These are phyloP conservation scores for Struthidea cinerea DNA, from an alignment of 2,113 vertebrate genomes.

Conservation along the genomic window DNA sequence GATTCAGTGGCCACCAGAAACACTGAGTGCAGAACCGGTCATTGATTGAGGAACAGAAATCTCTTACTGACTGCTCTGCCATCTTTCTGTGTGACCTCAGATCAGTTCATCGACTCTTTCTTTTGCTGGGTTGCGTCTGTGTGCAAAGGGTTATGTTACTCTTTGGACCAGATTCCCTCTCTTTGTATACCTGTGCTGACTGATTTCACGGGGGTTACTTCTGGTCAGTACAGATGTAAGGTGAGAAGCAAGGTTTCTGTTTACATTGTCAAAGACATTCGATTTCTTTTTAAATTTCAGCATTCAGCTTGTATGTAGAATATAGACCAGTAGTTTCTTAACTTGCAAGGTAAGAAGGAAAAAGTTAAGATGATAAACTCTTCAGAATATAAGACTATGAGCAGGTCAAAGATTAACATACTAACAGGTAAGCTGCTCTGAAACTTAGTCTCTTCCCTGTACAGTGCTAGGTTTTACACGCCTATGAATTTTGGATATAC, in stretches of 20 bases:
- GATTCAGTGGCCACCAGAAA: neutral
- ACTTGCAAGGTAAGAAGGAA: neutral
- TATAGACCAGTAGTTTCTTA: neutral
- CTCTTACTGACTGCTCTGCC: neutral
- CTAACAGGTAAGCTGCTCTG: neutral
- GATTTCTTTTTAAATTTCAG: neutral
- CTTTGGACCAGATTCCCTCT: neutral
- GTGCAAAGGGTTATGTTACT: neutral
- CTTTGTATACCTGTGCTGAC: neutral
- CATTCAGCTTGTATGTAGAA: neutral
- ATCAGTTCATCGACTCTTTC: neutral
- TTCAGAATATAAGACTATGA: neutral
- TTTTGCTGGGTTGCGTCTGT: neutral
- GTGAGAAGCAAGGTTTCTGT: neutral
- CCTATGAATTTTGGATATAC: neutral
- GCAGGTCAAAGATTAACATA: neutral
- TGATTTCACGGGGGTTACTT: neutral
- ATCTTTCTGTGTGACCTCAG: neutral
- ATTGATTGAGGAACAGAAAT: neutral
- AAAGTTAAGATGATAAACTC: neutral
- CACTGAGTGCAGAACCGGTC: accelerated
- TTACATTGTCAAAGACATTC: neutral
- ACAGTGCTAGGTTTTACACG: neutral
- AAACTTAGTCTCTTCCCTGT: neutral
- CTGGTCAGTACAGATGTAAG: neutral